phyloP scores from a whole-genome alignment of 2,888 invertebrate species.

The Petrophora chlorosata region DNA sequence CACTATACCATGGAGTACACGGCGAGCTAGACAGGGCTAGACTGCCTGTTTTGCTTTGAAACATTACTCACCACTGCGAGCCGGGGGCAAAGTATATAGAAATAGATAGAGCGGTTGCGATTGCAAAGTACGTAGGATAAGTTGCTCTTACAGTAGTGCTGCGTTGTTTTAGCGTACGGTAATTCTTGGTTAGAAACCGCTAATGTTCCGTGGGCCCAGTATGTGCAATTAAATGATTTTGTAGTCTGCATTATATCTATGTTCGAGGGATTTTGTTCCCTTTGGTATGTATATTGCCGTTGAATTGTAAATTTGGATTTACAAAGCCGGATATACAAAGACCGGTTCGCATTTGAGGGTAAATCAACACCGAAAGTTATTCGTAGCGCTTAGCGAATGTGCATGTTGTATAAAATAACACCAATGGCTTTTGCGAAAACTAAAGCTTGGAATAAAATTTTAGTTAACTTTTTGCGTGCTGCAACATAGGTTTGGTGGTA shows the following conservation, averaged over 20 bases:
- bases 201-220: too few relatives aligned
- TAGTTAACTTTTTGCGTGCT: constrained; percentile 4
- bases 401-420: constrained; percentile 18
- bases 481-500: constrained; percentile 12
- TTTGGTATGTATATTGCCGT: constrained; percentile 29
- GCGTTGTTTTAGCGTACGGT: too few relatives aligned
- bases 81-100: too few relatives aligned
- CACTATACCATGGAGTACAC: too few relatives aligned
- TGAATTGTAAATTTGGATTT: constrained; percentile 37
- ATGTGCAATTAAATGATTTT: too few relatives aligned
- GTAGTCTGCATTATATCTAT: constrained; percentile 6
- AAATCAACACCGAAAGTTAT: constrained; percentile 33
- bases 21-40: too few relatives aligned
- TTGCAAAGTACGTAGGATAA: too few relatives aligned
- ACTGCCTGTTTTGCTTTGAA: too few relatives aligned
- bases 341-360: constrained; percentile 27
- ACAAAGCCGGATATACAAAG: constrained; percentile 27
- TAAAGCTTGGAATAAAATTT: constrained; percentile 16
- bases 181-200: too few relatives aligned
- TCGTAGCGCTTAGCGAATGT: constrained; percentile 30
- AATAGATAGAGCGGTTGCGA: too few relatives aligned
- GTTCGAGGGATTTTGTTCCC: constrained; percentile 17
- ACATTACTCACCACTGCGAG: too few relatives aligned
- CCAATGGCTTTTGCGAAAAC: constrained; percentile 2
- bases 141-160: too few relatives aligned